Evolutionary conservation across 2,888 invertebrate species (phyloP).

Genomic region (Arge pagana): DNA sequence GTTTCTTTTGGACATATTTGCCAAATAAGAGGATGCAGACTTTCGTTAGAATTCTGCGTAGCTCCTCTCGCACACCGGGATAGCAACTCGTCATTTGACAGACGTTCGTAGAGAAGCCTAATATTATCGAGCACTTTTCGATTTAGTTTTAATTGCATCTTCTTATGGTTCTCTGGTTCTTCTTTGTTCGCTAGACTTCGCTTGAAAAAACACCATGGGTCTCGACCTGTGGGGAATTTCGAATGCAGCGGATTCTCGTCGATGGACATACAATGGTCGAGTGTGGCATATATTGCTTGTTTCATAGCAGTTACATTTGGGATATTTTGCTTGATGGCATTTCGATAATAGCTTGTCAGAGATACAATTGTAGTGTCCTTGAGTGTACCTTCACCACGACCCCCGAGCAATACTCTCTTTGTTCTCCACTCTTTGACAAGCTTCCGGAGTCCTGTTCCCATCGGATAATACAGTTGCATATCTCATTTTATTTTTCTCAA

Average conservation of each 20-base stretch:
- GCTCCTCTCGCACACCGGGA: constrained; percentile 17
- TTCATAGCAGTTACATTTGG: constrained; percentile 26
- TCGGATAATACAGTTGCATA: not conserved
- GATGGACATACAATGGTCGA: constrained; percentile 25
- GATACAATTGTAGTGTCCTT: constrained; percentile 22
- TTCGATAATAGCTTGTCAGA: constrained; percentile 19
- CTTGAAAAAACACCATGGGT: constrained; percentile 31
- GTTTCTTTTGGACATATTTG: constrained; percentile 21
- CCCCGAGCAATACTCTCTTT: too few species aligned
- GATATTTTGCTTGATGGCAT: constrained; percentile 25
- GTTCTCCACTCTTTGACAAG: not conserved
- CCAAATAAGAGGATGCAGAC: constrained; percentile 27
- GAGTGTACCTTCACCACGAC: constrained; percentile 15
- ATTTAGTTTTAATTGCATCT: constrained; percentile 3
- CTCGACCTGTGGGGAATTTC: constrained; percentile 13
- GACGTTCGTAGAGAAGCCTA: constrained; percentile 22
- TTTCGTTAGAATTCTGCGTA: constrained; percentile 27
- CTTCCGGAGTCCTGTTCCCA: constrained; percentile 22
- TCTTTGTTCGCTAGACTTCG: constrained; percentile 20
- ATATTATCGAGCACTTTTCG: constrained; percentile 20
- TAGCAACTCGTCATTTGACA: constrained; percentile 15
- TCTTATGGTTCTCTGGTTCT: constrained; percentile 15
- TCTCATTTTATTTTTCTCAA: constrained; percentile 14
- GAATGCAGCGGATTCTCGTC: constrained; percentile 25
- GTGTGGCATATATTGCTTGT: constrained; percentile 26